Conservation (phyloP, 2,113 vertebrate species). For the Lutjanus erythropterus region DNA sequence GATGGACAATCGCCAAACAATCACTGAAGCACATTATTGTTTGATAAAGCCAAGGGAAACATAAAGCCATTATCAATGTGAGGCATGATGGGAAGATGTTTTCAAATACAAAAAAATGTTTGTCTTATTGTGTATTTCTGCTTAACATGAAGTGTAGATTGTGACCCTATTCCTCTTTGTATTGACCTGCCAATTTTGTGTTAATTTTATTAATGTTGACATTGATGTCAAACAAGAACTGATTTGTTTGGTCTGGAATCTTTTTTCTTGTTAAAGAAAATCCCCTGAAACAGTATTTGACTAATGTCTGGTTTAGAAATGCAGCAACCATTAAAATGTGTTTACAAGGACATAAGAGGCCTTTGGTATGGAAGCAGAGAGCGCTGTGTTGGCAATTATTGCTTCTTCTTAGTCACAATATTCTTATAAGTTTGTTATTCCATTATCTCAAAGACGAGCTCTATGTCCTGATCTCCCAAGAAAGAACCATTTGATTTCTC, state of each 20-base stretch:
- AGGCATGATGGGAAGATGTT: neutral
- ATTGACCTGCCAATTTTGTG: neutral
- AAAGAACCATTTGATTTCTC: neutral
- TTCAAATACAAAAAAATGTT: neutral
- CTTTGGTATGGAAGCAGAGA: neutral
- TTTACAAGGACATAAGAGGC: neutral
- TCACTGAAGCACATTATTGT: constrained; percentile 75
- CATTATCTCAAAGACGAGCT: neutral
- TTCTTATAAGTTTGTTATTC: too few species aligned
- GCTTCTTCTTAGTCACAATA: too few species aligned
- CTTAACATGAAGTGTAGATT: neutral
- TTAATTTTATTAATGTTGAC: neutral
- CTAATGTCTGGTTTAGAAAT: neutral
- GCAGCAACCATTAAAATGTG: neutral
- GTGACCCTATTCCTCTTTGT: neutral
- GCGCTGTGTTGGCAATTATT: neutral
- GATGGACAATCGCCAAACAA: constrained; percentile 53
- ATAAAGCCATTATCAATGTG: constrained; percentile 73
- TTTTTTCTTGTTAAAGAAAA: neutral
- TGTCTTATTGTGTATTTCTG: neutral
- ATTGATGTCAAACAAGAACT: neutral
- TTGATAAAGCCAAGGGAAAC: constrained; percentile 78
- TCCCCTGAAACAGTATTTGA: neutral
- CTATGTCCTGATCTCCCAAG: neutral
- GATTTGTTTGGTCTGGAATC: neutral